Conservation (phyloP, 2,113 vertebrate species). For the chimpanzee (Pan troglodytes) region DNA sequence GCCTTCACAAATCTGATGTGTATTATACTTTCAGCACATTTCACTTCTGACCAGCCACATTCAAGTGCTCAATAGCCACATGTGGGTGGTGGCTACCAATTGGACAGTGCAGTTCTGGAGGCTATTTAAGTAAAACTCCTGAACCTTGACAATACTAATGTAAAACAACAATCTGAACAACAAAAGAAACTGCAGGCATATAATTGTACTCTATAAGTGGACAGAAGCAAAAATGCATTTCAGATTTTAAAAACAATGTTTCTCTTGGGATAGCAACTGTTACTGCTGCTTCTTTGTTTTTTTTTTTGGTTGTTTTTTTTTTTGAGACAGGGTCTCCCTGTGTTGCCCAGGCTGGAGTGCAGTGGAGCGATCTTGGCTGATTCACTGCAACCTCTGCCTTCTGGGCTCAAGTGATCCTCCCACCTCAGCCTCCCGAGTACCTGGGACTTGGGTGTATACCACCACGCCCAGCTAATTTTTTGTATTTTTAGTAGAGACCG, state of each 20-base stretch:
- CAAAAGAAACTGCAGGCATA: background rate
- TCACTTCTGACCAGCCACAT: background rate
- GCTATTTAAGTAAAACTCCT: background rate
- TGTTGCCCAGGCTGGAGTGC: too few relatives aligned
- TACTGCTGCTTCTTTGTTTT: background rate
- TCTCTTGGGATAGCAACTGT: background rate
- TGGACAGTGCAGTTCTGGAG: background rate
- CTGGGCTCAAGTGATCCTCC: too few relatives aligned
- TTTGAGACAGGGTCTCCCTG: too few relatives aligned
- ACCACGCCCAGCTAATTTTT: too few relatives aligned
- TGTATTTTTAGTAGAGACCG: too few relatives aligned
- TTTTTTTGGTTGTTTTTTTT: too few relatives aligned
- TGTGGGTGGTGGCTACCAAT: background rate
- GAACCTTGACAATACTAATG: background rate
- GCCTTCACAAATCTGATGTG: background rate
- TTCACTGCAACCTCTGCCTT: too few relatives aligned
- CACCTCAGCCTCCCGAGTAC: too few relatives aligned
- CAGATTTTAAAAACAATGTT: background rate
- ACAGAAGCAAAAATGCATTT: slow-evolving; percentile 29
- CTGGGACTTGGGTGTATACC: too few relatives aligned
- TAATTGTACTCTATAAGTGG: background rate
- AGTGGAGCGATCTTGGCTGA: too few relatives aligned
- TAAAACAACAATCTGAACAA: slow-evolving; percentile 20
- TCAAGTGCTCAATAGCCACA: background rate
- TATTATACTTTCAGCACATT: background rate